Evolutionary conservation across 2,888 invertebrate species (phyloP), one percentile per base, ranked within the genome.

Genomic region (Unio delphinus): DNA sequence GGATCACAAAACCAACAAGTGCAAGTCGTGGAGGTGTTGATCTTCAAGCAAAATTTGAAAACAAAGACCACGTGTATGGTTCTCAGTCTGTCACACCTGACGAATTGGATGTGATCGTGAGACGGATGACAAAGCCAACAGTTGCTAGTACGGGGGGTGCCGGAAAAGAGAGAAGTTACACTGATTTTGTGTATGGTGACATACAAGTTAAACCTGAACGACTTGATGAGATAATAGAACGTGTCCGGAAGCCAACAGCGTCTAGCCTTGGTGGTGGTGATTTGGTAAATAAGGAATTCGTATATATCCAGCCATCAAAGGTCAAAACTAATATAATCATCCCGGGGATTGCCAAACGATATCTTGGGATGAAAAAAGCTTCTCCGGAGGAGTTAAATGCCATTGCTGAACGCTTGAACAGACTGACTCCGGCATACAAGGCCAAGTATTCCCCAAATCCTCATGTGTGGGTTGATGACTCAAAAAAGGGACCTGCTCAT

Each of bases 291-390:
- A 86, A 84, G 73, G 75, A 83, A 28, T 83, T 77, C 67, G 75
- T 68, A 58, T 86, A 86, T 66, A 85, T 82, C 61, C 68, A 74
- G 26, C 80, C 76, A 8, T 73, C 78, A 45, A 80, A 73, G 58
- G 69, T 79, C 17, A 86, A 86, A 76, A 85, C 86, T n/a, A 80
- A 83, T 64, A 81, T 83, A 11, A 74, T 81, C 23, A 80, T 86
- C 61, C 82, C 84, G 1, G 83, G 82, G 4, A 70, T 86, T 8
- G 83, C 83, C 23, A 76, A 76, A 17, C 76, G 76, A 69, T 83
- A 83, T 64, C 67, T 80, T 68, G 84, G 85, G 23, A 71, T 74
- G 55, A 76, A 82, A 68, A 73, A 74, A 56, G 82, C 84, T 18
- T 73, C 75, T 15, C 57, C 65, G 0, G 74, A 78, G 2, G 75